Base-by-base conservation (phyloP, 35 echinoderm and acorn worm species). In the Apostichopus parvimensis region DNA sequence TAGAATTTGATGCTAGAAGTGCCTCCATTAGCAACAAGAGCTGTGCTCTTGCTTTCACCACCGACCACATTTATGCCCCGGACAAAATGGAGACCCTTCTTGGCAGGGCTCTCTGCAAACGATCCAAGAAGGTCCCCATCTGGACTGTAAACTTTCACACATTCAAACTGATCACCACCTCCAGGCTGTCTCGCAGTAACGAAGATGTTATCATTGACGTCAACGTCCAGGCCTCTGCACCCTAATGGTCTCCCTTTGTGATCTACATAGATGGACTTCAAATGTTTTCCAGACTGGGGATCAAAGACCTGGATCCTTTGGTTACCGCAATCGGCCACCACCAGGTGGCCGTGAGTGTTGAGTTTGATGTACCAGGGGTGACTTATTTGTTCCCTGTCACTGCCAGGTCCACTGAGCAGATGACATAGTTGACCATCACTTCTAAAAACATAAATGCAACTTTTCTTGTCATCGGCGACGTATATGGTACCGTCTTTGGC, bases 131-230 rank as follows among this genome's bases (percentile, higher is more conserved):
- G 60, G 9, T 83, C 87, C 13, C 93, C 93, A 53, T 82, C 85
- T 9, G 93, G 89, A 52, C 53, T 91, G 89, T 94, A 94, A 5
- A 94, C 93, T 53, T 88, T 87, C 24, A 94, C 88, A 17, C 78
- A 77, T 54, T 94, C 93, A 79, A 91, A 94, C 5, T 62, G 58
- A 24, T 54, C 11, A 68, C 65, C 77, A 52, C 55, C 28, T 4
- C 88, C 93, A 75, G 73, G 79, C 56, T 76, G 26, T 4, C 93
- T 87, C 6, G 78, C 93, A 1, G 93, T 85, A 25, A 94, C 93
- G 73, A 73, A 94, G 79, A 94, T 91, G 77, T 94, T 94, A 57
- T 94, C 93, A 57, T 91, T 73, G 4, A 14, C 15, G 73, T 94
- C 93, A 4, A 94, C 24, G 14, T 80, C 93, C 12, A 94, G 73